Evolutionary conservation across 2,888 invertebrate species (phyloP).

Genomic region (Listrodromus nycthemerus): DNA sequence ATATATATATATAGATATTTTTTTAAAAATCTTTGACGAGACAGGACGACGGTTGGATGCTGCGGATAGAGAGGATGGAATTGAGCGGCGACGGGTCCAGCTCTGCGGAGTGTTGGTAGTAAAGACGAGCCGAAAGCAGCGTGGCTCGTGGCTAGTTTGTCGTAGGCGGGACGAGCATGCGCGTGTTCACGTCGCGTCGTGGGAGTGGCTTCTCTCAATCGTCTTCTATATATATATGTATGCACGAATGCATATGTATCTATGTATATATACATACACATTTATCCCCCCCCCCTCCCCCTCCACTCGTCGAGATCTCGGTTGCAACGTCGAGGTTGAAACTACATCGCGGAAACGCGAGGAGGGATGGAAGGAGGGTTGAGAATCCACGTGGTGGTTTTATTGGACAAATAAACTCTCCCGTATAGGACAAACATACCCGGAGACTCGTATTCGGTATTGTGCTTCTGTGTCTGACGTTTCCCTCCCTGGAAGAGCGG

Average conservation of each 20-base stretch:
- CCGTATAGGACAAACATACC: constrained; percentile 78
- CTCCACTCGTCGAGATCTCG: constrained; percentile 5
- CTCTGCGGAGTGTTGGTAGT: constrained; percentile 55
- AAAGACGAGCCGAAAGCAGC: constrained; percentile 74
- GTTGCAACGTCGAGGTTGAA: background rate
- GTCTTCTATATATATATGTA: constrained; percentile 35
- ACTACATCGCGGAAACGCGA: constrained; percentile 63
- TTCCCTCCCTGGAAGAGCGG: background rate
- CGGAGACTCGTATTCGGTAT: constrained; percentile 31
- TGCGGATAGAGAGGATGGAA: constrained; percentile 22
- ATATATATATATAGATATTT: background rate
- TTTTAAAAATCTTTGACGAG: background rate
- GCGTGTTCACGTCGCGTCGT: constrained; percentile 42
- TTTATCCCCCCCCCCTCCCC: background rate
- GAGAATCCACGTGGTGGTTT: constrained; percentile 80
- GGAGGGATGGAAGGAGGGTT: constrained; percentile 67
- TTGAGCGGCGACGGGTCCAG: constrained; percentile 39
- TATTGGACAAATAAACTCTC: constrained; percentile 82
- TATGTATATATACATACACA: background rate
- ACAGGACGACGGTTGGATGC: constrained; percentile 11
- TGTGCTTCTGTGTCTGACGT: background rate
- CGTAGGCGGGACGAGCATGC: constrained; percentile 66
- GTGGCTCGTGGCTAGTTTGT: constrained; percentile 70
- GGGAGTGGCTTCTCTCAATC: constrained; percentile 65
- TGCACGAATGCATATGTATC: background rate